These are phyloP conservation scores for Mastomys natalensis DNA, from an alignment of 2,113 vertebrate species.

Conservation along the genomic window DNA sequence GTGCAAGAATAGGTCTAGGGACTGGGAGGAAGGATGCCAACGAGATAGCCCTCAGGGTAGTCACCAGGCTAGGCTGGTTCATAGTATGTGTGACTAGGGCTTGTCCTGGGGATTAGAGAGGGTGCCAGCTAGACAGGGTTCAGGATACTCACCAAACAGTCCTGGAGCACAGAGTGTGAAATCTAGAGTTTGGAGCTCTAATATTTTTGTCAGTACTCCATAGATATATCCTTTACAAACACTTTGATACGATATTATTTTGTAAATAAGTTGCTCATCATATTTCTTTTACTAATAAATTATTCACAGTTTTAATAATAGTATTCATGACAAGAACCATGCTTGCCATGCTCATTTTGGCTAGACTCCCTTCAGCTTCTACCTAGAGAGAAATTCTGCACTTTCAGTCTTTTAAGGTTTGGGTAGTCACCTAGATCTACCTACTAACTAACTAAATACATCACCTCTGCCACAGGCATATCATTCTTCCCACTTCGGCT, in stretches of 20 bases:
- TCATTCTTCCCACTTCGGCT: background rate
- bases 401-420: background rate
- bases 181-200: background rate
- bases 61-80: background rate
- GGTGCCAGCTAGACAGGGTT: background rate
- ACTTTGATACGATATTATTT: background rate
- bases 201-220: background rate
- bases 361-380: background rate
- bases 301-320: background rate
- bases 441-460: background rate
- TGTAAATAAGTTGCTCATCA: background rate
- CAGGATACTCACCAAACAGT: background rate
- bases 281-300: background rate
- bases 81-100: background rate
- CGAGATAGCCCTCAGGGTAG: background rate
- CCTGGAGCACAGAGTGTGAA: background rate
- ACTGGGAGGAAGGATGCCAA: background rate
- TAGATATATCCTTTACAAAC: background rate
- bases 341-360: background rate
- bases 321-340: background rate
- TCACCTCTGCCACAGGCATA: background rate
- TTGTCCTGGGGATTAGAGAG: background rate
- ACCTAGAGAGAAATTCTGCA: background rate
- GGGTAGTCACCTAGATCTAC: no score
- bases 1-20: background rate